These are phyloP conservation scores for Orcinus orca DNA, from an alignment of 2,113 vertebrate species.

Conservation along the genomic window DNA sequence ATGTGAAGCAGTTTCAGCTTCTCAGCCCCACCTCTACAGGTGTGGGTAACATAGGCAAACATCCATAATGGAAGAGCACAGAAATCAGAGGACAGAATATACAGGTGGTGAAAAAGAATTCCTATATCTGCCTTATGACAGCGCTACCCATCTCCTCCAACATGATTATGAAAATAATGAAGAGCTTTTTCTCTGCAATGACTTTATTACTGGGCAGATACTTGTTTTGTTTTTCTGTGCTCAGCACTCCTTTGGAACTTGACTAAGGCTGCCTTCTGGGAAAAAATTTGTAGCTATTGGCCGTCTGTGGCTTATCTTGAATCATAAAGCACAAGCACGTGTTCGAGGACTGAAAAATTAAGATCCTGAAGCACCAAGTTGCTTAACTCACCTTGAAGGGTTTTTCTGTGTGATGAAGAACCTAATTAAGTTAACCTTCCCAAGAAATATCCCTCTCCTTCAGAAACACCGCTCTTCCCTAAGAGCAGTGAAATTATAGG, in stretches of 20 bases:
- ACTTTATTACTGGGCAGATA: neutral
- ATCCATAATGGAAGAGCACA: conserved; percentile 37
- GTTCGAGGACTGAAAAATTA: neutral
- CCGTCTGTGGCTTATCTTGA: neutral
- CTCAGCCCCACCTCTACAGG: conserved; percentile 46
- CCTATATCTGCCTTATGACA: neutral
- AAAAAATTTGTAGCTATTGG: neutral
- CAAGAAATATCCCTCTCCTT: neutral
- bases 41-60: conserved; percentile 23
- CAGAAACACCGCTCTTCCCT: neutral
- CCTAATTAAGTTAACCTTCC: neutral
- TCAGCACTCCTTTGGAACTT: neutral
- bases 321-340: conserved; percentile 2
- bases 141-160: neutral
- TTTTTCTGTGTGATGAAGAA: neutral
- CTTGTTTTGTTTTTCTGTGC: neutral
- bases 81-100: neutral
- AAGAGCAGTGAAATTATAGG: neutral
- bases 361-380: neutral
- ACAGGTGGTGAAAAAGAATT: conserved; percentile 5
- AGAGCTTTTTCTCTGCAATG: neutral
- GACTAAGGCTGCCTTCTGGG: neutral
- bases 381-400: neutral
- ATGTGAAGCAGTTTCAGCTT: conserved; percentile 63
- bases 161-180: neutral